Conservation (phyloP, 2,113 vertebrate species). For the Gymnorhina tibicen region DNA sequence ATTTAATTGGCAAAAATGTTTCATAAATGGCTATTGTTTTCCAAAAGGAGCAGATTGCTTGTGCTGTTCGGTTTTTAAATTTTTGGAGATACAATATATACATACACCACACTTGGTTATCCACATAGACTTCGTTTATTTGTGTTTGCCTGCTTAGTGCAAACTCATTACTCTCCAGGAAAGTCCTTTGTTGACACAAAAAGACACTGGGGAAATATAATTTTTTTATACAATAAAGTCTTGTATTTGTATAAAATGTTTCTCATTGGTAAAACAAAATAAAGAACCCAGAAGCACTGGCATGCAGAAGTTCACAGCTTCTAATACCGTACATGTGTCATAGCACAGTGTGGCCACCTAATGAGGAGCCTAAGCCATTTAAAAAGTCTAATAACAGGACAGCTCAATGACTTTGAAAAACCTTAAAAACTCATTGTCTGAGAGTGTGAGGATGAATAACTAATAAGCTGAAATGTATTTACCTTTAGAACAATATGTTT, state of each 20-base stretch:
- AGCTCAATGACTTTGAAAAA: not conserved
- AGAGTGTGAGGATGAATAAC: not conserved
- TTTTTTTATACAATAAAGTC: not conserved
- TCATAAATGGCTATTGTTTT: not conserved
- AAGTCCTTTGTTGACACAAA: conserved; percentile 45
- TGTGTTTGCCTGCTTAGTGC: conserved; percentile 31
- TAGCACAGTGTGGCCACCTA: not conserved
- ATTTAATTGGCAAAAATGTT: not conserved
- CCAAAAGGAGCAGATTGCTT: not conserved
- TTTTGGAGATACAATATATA: not conserved
- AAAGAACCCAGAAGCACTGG: not conserved
- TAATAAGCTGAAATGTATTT: not conserved
- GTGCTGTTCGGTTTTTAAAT: not conserved
- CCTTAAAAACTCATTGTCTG: not conserved
- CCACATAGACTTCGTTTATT: conserved; percentile 7
- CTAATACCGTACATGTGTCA: not conserved
- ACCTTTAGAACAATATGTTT: not conserved
- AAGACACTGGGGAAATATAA: conserved; percentile 25
- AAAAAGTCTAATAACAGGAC: not conserved
- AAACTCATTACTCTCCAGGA: conserved; percentile 30
- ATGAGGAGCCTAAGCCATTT: not conserved
- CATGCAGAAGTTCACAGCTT: not conserved
- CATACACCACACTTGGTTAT: not conserved
- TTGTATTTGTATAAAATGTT: not conserved
- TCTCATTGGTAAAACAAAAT: conserved; percentile 9